Conservation (phyloP, 1,140 invertebrate species). For the Drosophila burlai region DNA sequence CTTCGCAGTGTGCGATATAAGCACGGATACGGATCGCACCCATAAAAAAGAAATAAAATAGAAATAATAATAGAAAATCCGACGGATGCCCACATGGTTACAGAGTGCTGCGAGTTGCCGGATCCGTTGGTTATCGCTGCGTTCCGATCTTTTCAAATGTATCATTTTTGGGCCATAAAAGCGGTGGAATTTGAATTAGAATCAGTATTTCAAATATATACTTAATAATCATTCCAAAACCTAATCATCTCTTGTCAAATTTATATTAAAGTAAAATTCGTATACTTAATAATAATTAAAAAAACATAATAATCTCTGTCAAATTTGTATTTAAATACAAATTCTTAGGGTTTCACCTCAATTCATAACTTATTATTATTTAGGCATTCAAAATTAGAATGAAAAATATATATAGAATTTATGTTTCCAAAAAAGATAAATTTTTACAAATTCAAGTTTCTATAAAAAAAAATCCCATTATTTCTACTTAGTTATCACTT, state of each 20-base stretch:
- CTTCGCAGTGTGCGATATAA: constrained; percentile 39
- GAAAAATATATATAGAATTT: too few relatives aligned
- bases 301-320: not conserved
- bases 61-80: not conserved
- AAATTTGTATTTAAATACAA: not conserved
- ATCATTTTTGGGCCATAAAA: constrained; percentile 1
- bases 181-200: not conserved
- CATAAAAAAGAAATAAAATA: not conserved
- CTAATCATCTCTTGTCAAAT: not conserved
- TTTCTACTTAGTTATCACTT: too few relatives aligned
- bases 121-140: constrained; percentile 5
- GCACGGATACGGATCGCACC: constrained; percentile 35
- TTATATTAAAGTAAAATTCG: not conserved
- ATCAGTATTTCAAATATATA: not conserved
- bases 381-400: too few relatives aligned
- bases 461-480: too few relatives aligned
- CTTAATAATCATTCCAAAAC: not conserved
- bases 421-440: too few relatives aligned
- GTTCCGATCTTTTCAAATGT: not conserved
- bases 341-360: not conserved
- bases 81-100: constrained; percentile 23
- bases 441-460: too few relatives aligned
- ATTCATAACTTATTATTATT: too few relatives aligned
- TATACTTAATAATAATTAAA: too few relatives aligned
- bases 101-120: constrained; percentile 16